These are phyloP conservation scores for Pachyseris speciosa DNA, from an alignment of 64 coral and sea anemone genomes.

Conservation along the genomic window DNA sequence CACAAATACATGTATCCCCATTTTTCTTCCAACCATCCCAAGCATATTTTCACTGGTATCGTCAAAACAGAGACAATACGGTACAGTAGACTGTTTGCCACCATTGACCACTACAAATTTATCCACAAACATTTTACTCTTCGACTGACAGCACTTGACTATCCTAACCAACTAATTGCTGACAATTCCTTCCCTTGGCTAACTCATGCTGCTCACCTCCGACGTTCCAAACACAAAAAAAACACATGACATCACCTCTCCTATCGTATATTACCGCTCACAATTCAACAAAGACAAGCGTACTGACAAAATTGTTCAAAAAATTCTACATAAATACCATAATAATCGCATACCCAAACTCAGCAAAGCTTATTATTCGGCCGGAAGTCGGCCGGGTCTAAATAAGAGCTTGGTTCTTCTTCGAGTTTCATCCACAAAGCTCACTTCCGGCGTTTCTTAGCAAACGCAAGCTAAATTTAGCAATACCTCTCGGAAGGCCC, in stretches of 20 bases:
- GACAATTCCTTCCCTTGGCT: neutral
- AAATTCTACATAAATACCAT: constrained; percentile 45
- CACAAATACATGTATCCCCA: constrained; percentile 64
- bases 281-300: constrained; percentile 10
- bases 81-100: constrained; percentile 8
- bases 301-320: constrained; percentile 5
- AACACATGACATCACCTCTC: no score
- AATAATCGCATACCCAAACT: constrained; percentile 13
- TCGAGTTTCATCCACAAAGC: no score
- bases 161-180: neutral
- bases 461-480: no score
- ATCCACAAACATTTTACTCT: neutral
- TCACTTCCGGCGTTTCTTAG: no score
- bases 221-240: neutral
- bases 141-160: neutral
- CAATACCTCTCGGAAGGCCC: no score
- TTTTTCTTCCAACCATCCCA: constrained; percentile 34
- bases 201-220: no score
- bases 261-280: neutral
- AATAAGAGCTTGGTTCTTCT: no score
- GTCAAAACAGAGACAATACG: constrained; percentile 39
- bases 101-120: constrained; percentile 21
- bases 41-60: constrained; percentile 24
- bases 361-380: neutral
- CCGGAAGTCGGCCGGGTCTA: no score